phyloP scores from a whole-genome alignment of 2,888 invertebrate genomes.

The Amphiduros pacificus region DNA sequence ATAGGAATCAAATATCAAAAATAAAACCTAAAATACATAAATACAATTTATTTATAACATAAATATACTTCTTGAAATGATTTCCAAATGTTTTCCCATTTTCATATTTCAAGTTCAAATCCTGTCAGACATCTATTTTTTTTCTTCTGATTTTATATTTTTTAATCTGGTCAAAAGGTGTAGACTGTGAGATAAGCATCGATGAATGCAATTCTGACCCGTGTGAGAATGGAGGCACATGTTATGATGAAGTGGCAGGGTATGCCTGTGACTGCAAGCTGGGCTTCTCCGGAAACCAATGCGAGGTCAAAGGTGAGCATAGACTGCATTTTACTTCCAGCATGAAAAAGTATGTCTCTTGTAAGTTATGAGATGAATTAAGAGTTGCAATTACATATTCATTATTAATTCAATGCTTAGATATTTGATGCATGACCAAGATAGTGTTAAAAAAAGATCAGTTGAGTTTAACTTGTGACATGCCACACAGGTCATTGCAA shows the following conservation, averaged over 20 bases:
- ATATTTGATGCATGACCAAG: neutral
- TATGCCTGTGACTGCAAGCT: constrained; percentile 41
- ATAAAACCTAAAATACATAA: too few species aligned
- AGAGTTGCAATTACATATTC: neutral
- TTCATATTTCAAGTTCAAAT: too few species aligned
- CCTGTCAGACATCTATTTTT: too few species aligned
- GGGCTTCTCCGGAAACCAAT: constrained; percentile 45
- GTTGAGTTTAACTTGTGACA: neutral
- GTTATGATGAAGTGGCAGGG: constrained; percentile 34
- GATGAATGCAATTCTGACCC: constrained; percentile 21
- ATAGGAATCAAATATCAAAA: too few species aligned
- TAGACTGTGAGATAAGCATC: too few species aligned
- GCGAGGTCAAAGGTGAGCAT: constrained; percentile 60
- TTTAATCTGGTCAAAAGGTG: too few species aligned
- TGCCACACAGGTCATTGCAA: constrained; percentile 4
- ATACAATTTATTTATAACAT: too few species aligned
- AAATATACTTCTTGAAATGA: too few species aligned
- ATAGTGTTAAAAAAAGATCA: neutral
- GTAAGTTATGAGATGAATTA: neutral
- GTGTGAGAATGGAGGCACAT: constrained; percentile 67
- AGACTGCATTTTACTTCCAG: too few species aligned
- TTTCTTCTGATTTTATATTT: too few species aligned
- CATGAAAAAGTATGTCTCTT: neutral
- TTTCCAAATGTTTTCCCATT: too few species aligned
- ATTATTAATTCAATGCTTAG: neutral